Percentiles rank a stretch among this genome's conserved stretches.
Evolutionary conservation across 2,888 invertebrate genomes (phyloP).

Genomic region (Orthosia incerta): DNA sequence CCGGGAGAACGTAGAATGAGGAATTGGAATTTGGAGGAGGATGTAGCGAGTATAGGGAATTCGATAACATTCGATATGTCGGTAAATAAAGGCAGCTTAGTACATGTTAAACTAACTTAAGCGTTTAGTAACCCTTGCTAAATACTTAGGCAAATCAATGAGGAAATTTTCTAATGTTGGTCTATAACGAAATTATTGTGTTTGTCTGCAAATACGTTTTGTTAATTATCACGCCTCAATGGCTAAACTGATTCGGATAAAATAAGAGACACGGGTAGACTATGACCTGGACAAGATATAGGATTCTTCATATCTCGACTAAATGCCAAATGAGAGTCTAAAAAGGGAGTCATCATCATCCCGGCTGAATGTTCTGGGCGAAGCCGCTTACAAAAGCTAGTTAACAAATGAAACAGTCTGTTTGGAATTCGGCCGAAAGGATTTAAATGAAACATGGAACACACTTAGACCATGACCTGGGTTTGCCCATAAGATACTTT

Average conservation of each 20-base stretch:
- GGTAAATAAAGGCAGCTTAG: neutral
- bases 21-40: constrained; percentile 41
- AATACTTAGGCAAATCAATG: constrained; percentile 17
- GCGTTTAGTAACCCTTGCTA: constrained; percentile 1
- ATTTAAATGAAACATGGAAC: neutral
- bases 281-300: neutral
- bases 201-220: neutral
- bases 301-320: neutral
- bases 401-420: too few relatives aligned
- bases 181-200: neutral
- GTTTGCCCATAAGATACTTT: neutral
- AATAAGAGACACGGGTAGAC: neutral
- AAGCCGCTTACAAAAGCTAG: too few relatives aligned
- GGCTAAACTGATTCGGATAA: too few relatives aligned
- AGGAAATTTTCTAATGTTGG: neutral
- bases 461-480: neutral
- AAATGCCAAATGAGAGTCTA: too few relatives aligned
- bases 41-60: constrained; percentile 18
- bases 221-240: neutral
- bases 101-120: constrained; percentile 7
- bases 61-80: constrained; percentile 17
- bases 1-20: constrained; percentile 47
- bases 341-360: too few relatives aligned
- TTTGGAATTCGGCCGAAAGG: too few relatives aligned
- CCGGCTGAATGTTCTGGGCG: too few relatives aligned